Evolutionary conservation across 1,140 invertebrate genomes (phyloP).

Genomic region (Rhysida immarginata): DNA sequence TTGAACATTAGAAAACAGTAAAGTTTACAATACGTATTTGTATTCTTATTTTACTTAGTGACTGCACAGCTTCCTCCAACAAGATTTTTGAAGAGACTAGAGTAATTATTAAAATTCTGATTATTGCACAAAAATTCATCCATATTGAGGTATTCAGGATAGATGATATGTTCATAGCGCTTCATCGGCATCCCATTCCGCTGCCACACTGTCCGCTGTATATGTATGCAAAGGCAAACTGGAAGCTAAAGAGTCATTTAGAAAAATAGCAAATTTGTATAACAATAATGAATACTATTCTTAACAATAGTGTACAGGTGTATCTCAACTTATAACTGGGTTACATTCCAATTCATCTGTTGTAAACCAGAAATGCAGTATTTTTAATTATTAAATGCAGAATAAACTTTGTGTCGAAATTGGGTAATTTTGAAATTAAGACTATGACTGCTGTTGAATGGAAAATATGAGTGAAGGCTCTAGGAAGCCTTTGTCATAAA

Average conservation of each 20-base stretch:
- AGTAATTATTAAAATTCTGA: not conserved
- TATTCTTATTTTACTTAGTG: not conserved
- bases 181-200: slow-evolving; percentile 56
- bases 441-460: no score
- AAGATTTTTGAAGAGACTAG: not conserved
- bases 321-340: no score
- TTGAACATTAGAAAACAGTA: no score
- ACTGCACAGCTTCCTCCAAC: not conserved
- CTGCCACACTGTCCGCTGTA: slow-evolving; percentile 69
- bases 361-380: no score
- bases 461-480: no score
- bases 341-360: no score
- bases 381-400: no score
- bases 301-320: slow-evolving; percentile 16
- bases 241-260: slow-evolving; percentile 42
- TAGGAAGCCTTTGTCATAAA: no score
- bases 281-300: slow-evolving; percentile 1
- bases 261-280: not conserved
- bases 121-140: slow-evolving; percentile 46
- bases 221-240: slow-evolving; percentile 66
- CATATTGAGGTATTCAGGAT: slow-evolving; percentile 64
- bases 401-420: no score
- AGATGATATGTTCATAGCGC: slow-evolving; percentile 66
- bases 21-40: no score
- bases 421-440: no score